Conservation (phyloP, 2,888 invertebrate genomes). For the Polyommatus icarus region DNA sequence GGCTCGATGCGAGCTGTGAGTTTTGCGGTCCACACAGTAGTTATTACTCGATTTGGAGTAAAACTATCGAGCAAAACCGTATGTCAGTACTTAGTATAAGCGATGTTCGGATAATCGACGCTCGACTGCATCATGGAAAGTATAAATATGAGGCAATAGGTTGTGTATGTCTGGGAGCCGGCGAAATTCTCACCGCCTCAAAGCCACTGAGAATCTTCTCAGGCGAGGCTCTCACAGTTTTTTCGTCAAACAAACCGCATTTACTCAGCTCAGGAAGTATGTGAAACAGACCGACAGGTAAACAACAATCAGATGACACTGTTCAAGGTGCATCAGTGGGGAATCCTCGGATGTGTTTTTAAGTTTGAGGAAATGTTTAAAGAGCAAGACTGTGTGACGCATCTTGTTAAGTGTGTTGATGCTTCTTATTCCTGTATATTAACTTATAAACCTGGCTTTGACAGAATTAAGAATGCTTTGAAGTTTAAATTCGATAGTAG, state of each 20-base stretch:
- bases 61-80: too few species aligned
- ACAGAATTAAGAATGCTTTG: neutral
- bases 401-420: neutral
- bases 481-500: neutral
- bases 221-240: constrained; percentile 24
- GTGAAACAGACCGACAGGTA: neutral
- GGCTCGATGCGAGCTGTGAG: too few species aligned
- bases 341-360: neutral
- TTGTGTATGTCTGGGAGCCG: neutral
- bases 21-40: too few species aligned
- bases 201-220: constrained; percentile 27
- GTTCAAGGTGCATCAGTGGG: neutral
- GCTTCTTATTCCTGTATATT: neutral
- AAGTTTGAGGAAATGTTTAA: neutral
- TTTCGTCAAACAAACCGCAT: constrained; percentile 24
- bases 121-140: neutral
- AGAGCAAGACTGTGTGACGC: neutral
- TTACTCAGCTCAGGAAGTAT: neutral
- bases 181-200: constrained; percentile 9
- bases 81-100: neutral
- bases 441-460: neutral
- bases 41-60: too few species aligned
- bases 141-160: constrained; percentile 20
- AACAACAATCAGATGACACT: neutral
- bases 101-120: neutral